Conservation (phyloP, 2,888 invertebrate species). For the Theretra japonica region DNA sequence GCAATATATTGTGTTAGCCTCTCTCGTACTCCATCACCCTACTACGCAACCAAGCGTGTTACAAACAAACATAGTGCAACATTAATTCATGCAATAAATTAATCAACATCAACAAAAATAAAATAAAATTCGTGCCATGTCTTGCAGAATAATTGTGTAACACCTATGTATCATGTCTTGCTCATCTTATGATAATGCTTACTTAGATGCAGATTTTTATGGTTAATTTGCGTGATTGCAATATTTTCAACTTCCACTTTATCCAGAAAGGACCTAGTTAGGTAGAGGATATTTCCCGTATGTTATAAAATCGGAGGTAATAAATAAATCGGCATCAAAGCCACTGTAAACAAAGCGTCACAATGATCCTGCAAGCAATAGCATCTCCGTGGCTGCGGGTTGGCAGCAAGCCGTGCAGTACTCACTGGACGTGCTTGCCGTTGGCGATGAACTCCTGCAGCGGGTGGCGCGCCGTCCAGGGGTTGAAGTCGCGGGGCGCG, state of each 20-base stretch:
- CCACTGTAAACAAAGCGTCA: not conserved
- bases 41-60: conserved; percentile 43
- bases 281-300: too few species aligned
- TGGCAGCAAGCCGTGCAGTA: conserved; percentile 29
- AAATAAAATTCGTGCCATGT: conserved; percentile 48
- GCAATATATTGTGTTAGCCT: conserved; percentile 29
- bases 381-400: not conserved
- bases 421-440: conserved; percentile 60
- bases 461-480: conserved; percentile 75
- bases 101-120: conserved; percentile 67
- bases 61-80: conserved; percentile 48
- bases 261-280: too few species aligned
- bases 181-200: not conserved
- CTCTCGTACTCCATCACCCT: conserved; percentile 55
- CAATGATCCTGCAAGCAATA: not conserved
- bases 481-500: conserved; percentile 67
- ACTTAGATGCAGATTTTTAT: not conserved
- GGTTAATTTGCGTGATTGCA: not conserved
- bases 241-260: too few species aligned
- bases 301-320: too few species aligned
- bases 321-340: not conserved
- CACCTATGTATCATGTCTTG: not conserved
- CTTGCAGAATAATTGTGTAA: conserved; percentile 12
- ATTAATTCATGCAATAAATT: conserved; percentile 75
- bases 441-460: conserved; percentile 69